phyloP scores from a whole-genome alignment of 1,140 invertebrate genomes.

The Gyrodactylus bullatarudis region DNA sequence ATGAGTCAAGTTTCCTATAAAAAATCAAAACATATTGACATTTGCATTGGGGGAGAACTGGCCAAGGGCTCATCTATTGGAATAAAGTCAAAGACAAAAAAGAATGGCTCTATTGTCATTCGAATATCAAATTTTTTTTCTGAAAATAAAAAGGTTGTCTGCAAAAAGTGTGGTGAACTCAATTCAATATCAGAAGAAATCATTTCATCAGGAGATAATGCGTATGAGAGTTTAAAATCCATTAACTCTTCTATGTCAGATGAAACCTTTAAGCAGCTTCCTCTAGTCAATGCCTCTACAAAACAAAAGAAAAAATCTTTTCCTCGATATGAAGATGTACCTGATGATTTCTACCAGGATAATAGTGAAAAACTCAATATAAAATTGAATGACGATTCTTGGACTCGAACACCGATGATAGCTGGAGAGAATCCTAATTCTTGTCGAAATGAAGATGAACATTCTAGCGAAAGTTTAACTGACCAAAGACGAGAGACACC shows the following conservation, averaged over 20 bases:
- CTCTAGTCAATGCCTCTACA: no score
- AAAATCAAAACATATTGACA: background rate
- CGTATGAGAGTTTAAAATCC: background rate
- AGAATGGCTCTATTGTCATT: background rate
- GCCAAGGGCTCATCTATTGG: background rate
- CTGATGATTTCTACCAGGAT: no score
- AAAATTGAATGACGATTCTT: no score
- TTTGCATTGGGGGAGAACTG: background rate
- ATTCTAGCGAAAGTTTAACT: no score
- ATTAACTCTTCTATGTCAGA: background rate
- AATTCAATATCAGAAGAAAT: background rate
- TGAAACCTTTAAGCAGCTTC: background rate
- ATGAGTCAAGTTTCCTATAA: background rate
- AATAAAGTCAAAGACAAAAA: background rate
- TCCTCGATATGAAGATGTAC: no score
- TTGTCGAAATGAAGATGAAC: no score
- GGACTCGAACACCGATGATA: no score
- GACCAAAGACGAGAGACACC: no score
- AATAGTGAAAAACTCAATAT: no score
- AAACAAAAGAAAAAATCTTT: no score
- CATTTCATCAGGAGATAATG: background rate
- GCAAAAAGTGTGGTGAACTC: background rate
- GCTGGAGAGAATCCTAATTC: no score
- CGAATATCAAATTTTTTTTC: background rate
- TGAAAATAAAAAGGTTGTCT: background rate